Evolutionary conservation across 2,888 invertebrate species (phyloP), one percentile per base, ranked within the genome.

Genomic region (Apamea epomidion): DNA sequence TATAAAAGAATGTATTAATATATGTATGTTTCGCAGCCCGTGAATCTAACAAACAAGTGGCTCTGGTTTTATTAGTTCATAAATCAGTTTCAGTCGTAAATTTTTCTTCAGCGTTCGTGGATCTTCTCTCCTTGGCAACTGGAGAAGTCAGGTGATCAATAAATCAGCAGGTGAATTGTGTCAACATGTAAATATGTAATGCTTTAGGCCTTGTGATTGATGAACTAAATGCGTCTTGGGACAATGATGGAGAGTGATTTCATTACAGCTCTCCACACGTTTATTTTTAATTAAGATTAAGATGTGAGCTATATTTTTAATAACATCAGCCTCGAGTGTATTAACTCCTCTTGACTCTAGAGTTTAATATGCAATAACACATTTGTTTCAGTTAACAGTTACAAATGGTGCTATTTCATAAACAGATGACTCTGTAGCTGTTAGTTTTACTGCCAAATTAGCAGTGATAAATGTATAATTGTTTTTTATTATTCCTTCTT

Each of bases 141-240:
- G 92, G 92, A 93, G 87, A 91, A 92, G 92, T 93, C 95, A 94
- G 92, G 91, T 94, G 95, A 92, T 87, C 89, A 71, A 93, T 95
- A 94, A 94, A 94, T 95, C 91, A 90, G 64, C 89, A 92, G 91
- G 91, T 91, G 91, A 84, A 90, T 88, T 73, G 78, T 91, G 91
- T 90, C 92, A 90, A 85, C 88, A 78, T 79, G 81, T 88, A 87
- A 90, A 86, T 87, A 80, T 81, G 82, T 87, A 87, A 89, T 90
- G 85, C 48, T 87, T 80, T 70, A 78, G 72, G 58, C 65, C 54
- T 51, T 73, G 70, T 88, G 88, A 88, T 87, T 89, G 82, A 90
- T 88, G 87, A 82, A 82, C 74, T 76, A 64, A 80, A 84, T 81
- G 79, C 51, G 60, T 51, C 79, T 74, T 14, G 7, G 45, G 89